Percentiles rank a stretch among this genome's conserved stretches.
Conservation (phyloP, 1,140 invertebrate genomes). For the Epicauta chinensis region DNA sequence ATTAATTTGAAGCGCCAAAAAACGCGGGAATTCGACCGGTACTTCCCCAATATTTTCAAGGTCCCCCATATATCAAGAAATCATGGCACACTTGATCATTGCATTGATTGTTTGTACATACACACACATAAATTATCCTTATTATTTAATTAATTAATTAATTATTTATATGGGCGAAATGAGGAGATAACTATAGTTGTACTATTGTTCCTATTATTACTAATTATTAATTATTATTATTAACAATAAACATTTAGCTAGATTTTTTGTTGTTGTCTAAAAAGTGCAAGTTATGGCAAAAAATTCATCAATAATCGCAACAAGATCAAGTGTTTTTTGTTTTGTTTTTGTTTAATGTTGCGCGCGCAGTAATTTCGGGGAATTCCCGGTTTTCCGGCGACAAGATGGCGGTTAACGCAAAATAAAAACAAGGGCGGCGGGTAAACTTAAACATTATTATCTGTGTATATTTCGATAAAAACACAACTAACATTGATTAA, state of each 20-base stretch:
- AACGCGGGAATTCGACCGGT: background rate
- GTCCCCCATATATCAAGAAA: too few relatives aligned
- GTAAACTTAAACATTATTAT: conserved; percentile 3
- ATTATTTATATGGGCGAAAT: background rate
- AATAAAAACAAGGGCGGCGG: too few relatives aligned
- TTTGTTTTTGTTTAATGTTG: too few relatives aligned
- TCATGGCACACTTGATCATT: background rate
- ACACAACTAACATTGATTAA: conserved; percentile 35
- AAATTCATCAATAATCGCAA: background rate
- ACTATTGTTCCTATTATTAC: too few relatives aligned
- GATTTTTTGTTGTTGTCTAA: conserved; percentile 2
- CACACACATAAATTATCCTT: conserved; percentile 12
- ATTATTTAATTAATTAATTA: background rate
- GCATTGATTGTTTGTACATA: conserved; percentile 1
- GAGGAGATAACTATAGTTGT: too few relatives aligned
- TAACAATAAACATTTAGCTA: conserved; percentile 26
- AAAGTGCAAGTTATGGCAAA: conserved; percentile 1
- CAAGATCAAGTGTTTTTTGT: too few relatives aligned
- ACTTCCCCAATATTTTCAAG: background rate
- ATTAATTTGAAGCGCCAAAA: too few relatives aligned
- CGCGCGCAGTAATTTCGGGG: too few relatives aligned
- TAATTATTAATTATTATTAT: conserved; percentile 18
- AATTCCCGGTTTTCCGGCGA: too few relatives aligned
- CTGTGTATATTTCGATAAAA: background rate
- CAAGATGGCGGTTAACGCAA: too few relatives aligned